Conservation (phyloP, 2,113 vertebrate species). For the Ictidomys tridecemlineatus region DNA sequence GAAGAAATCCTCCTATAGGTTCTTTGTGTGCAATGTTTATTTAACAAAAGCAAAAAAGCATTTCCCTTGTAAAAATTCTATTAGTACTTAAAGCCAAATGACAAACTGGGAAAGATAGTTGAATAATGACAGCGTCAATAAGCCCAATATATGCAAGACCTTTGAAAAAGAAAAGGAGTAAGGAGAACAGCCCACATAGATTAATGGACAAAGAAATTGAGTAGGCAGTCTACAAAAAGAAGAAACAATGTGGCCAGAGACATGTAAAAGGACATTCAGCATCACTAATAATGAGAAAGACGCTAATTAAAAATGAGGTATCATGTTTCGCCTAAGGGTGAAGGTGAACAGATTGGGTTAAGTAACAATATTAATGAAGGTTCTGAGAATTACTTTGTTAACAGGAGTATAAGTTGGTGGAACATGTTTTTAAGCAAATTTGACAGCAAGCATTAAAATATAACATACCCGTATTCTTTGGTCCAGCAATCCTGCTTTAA, state of each 20-base stretch:
- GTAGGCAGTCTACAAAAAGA: background rate
- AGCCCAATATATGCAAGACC: background rate
- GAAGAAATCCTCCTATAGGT: background rate
- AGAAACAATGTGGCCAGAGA: background rate
- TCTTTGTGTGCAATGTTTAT: background rate
- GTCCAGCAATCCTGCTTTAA: background rate
- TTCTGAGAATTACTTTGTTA: background rate
- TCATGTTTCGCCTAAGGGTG: background rate
- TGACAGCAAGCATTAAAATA: background rate
- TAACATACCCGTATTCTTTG: background rate
- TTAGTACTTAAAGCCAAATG: slow-evolving; percentile 37
- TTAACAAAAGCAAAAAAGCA: slow-evolving; percentile 1
- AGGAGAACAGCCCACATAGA: background rate
- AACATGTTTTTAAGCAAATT: background rate
- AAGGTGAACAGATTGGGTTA: background rate
- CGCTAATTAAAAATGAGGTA: background rate
- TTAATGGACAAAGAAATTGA: background rate
- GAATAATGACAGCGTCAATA: background rate
- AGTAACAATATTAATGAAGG: background rate
- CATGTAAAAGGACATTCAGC: background rate
- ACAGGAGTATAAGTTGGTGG: background rate
- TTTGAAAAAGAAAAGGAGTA: slow-evolving; percentile 18
- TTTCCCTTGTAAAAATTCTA: slow-evolving; percentile 13
- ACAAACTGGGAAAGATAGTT: background rate
- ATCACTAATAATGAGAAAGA: background rate